Percentiles rank a stretch among this genome's conserved stretches.
phyloP scores from a whole-genome alignment of 2,113 vertebrate genomes.

The Anolis sagrei region DNA sequence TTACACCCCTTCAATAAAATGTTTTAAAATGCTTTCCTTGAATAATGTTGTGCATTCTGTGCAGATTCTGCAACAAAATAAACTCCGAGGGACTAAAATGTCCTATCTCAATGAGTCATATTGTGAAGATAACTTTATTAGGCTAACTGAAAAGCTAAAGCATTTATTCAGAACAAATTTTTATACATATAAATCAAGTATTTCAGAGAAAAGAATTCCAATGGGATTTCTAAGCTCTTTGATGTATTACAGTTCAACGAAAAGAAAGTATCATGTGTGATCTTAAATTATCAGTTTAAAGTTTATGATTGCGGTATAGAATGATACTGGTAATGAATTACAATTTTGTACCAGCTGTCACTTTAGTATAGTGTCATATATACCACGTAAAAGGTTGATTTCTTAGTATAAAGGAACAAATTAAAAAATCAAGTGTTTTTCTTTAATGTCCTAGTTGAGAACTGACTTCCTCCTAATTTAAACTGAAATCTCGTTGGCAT shows the following conservation, averaged over 20 bases:
- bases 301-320: no score
- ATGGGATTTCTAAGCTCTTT: neutral
- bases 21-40: no score
- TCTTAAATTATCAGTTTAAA: neutral
- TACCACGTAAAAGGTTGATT: no score
- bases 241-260: neutral
- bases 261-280: neutral
- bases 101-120: no score
- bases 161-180: neutral
- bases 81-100: no score
- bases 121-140: no score
- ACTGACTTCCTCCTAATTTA: neutral
- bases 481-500: conserved; percentile 3
- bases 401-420: neutral
- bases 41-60: no score
- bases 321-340: neutral
- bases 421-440: neutral
- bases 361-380: neutral
- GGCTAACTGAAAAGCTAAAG: no score
- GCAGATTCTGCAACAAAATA: no score
- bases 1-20: no score
- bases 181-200: neutral
- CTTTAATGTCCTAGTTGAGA: neutral
- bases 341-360: neutral
- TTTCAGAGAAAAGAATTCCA: no score